Evolutionary conservation across 2,113 vertebrate species (phyloP), one percentile per base, ranked within the genome.

Genomic region (Panthera uncia): DNA sequence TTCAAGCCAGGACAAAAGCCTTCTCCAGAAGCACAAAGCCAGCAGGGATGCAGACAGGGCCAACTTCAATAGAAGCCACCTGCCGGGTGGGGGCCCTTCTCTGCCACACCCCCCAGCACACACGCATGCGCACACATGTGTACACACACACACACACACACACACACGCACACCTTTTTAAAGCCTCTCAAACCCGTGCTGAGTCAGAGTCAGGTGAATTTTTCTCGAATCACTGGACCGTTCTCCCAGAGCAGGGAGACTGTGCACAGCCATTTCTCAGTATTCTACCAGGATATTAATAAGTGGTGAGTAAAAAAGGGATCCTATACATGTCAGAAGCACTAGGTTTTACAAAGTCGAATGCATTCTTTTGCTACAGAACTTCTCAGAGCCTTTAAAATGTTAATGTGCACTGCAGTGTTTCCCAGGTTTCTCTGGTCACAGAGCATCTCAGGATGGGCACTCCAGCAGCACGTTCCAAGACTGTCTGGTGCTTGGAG

Each of bases 1-100:
- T 98, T 98, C 98, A 98, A 94, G 97, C 94, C 38, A 89, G 97
- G 97, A 99, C 99, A 99, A 99, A 99, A 98, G 98, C 98, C 97
- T 97, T 71, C 98, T 97, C 82, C 90, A 97, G 68, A 88, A 97
- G 41, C 98, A 99, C 98, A 99, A 99, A 99, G 97, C 95, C 97
- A 25, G 71, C 97, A 93, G 97, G 96, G 98, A 97, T 97, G 87
- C 55, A 98, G 94, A 98, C 97, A 96, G 86, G 36, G 97, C 97
- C 95, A 89, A 89, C 90, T 98, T 98, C 98, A 99, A 93, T 38
- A 50, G 98, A 95, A 98, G 94, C 98, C 98, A 99, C 99, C 99
- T 99, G 98, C 98, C 92, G 86, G 96, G 87, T 90, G 84, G 96
- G 87, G 97, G 93, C 94, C 98, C 97, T 95, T 85, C 80, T 90